phyloP scores from a whole-genome alignment of 2,797 vertebrate species.

The Myotis daubentonii region DNA sequence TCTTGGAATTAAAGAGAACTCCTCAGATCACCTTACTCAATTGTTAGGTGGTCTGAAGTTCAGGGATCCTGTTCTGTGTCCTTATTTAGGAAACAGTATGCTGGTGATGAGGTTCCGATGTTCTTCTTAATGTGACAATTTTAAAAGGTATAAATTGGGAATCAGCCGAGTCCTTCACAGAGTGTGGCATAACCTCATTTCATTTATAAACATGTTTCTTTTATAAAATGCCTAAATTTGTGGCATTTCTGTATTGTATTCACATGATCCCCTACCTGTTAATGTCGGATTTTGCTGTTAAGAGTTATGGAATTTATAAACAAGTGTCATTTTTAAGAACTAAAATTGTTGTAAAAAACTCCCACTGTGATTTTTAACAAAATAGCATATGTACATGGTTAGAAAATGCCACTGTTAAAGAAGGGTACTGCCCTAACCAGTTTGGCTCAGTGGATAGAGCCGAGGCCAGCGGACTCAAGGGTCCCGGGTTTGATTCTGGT shows the following conservation, averaged over 20 bases:
- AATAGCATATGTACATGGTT: neutral
- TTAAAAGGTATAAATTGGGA: neutral
- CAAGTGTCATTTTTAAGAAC: slow-evolving; percentile 38
- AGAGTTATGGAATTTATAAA: slow-evolving; percentile 39
- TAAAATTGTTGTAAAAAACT: neutral
- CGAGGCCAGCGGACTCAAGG: too few relatives aligned
- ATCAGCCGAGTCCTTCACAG: neutral
- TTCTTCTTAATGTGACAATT: neutral
- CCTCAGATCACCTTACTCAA: fast-evolving
- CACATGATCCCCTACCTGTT: slow-evolving; percentile 16
- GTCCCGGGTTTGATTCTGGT: too few relatives aligned
- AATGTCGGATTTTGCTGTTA: slow-evolving; percentile 8
- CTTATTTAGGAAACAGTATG: neutral
- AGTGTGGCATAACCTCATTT: slow-evolving; percentile 46
- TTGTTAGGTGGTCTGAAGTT: neutral
- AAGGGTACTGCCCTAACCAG: neutral
- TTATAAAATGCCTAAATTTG: slow-evolving; percentile 81
- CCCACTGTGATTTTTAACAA: slow-evolving; percentile 2
- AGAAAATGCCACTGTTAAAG: neutral
- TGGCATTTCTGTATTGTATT: slow-evolving; percentile 66
- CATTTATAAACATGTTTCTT: neutral
- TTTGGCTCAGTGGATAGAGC: too few relatives aligned
- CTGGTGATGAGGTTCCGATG: fast-evolving
- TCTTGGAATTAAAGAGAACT: neutral
- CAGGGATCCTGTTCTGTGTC: neutral